phyloP scores from a whole-genome alignment of 2,113 vertebrate genomes.

The Poeciliopsis prolifica region DNA sequence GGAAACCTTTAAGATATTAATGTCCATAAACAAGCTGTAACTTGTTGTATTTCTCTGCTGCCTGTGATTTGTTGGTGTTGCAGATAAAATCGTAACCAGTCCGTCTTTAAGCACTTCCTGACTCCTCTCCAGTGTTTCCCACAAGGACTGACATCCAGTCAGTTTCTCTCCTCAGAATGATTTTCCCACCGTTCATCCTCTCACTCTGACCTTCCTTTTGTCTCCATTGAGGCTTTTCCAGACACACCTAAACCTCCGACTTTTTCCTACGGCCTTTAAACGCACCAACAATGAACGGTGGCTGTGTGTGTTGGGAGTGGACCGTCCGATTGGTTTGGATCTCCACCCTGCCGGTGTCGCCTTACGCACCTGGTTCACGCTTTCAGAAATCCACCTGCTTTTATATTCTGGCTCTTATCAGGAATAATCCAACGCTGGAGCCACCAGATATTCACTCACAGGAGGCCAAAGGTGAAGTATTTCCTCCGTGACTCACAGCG shows the following conservation, averaged over 20 bases:
- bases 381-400: neutral
- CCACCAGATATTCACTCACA: neutral
- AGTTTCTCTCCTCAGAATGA: neutral
- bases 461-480: constrained; percentile 28
- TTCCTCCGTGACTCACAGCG: constrained; percentile 44
- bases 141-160: neutral
- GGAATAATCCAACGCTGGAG: constrained; percentile 18
- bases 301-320: constrained; percentile 12
- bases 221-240: constrained; percentile 11
- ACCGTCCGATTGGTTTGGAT: constrained; percentile 21
- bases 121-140: neutral
- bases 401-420: constrained; percentile 10
- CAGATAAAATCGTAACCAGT: neutral
- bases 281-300: constrained; percentile 2
- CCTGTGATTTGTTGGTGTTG: no score
- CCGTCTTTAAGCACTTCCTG: neutral
- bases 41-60: no score
- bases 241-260: constrained; percentile 18
- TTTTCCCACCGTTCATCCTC: neutral
- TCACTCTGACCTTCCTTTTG: constrained; percentile 3
- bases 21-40: no score
- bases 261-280: constrained; percentile 2
- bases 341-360: constrained; percentile 45
- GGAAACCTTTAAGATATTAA: no score
- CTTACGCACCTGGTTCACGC: neutral